A percentile compares a stretch with the other conserved stretches of the same genome.
Evolutionary conservation across 2,888 invertebrate genomes (phyloP).

Genomic region (Lepetodrilus schrolli): DNA sequence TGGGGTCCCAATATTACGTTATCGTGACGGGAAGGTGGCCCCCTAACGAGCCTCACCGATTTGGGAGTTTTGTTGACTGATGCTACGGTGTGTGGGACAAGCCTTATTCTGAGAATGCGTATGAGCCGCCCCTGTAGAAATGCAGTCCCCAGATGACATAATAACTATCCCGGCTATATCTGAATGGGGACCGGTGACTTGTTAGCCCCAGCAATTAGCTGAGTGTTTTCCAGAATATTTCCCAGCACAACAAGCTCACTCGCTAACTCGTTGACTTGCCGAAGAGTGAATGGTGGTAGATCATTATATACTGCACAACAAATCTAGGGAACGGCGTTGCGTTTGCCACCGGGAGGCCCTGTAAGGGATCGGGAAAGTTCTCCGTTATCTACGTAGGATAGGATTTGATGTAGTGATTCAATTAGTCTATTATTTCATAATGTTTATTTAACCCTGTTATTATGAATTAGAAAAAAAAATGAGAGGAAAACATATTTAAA

Average conservation of each 20-base stretch:
- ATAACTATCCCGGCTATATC: slow-evolving; percentile 15
- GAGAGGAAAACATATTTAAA: no score
- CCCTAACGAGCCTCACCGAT: background rate
- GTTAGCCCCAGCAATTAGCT: slow-evolving; percentile 12
- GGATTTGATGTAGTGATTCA: no score
- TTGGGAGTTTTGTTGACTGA: background rate
- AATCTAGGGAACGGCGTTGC: background rate
- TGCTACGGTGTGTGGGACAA: slow-evolving; percentile 4
- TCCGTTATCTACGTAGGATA: no score
- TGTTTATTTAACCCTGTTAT: no score
- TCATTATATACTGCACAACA: slow-evolving; percentile 16
- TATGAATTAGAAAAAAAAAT: no score
- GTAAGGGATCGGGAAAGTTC: no score
- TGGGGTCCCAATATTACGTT: no score
- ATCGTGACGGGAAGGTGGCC: no score
- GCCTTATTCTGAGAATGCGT: slow-evolving; percentile 23
- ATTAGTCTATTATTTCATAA: no score
- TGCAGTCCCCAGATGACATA: slow-evolving; percentile 28
- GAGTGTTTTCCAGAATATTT: background rate
- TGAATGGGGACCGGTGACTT: slow-evolving; percentile 10
- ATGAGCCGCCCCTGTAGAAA: slow-evolving; percentile 16
- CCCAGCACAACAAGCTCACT: background rate
- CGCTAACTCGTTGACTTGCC: no score
- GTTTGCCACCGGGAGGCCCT: no score
- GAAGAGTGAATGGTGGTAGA: slow-evolving; percentile 7